Evolutionary conservation across 1,140 invertebrate species (phyloP).

Genomic region (Brachionus angularis): DNA sequence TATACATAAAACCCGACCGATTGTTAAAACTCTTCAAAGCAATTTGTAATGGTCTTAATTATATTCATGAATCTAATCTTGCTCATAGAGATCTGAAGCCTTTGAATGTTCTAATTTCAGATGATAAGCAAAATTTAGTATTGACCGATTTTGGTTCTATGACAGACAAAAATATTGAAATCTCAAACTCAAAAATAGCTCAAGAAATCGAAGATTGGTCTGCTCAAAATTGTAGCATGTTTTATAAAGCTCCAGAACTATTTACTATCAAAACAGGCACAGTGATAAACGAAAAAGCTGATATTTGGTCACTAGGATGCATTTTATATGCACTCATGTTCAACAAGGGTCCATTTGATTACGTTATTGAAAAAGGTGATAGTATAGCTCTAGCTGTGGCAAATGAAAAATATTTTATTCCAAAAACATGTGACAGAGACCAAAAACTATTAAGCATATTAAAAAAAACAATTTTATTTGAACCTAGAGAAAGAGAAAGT

Average conservation of each 20-base stretch:
- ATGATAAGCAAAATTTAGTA: conserved; percentile 1
- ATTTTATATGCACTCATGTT: conserved; percentile 68
- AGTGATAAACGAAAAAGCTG: conserved; percentile 60
- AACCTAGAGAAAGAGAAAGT: background rate
- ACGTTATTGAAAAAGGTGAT: conserved; percentile 38
- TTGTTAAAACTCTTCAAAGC: conserved; percentile 1
- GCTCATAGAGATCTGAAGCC: conserved; percentile 39
- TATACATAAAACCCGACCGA: conserved; percentile 11
- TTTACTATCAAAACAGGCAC: background rate
- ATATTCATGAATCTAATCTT: conserved; percentile 20
- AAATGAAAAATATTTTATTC: conserved; percentile 21
- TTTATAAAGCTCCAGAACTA: conserved; percentile 27
- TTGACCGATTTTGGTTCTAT: conserved; percentile 40
- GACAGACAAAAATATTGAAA: background rate
- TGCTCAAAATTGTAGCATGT: conserved; percentile 40
- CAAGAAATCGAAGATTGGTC: conserved; percentile 40
- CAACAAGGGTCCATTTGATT: conserved; percentile 40
- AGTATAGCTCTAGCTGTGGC: conserved; percentile 31
- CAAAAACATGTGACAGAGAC: background rate
- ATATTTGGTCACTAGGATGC: conserved; percentile 76
- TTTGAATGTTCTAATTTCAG: conserved; percentile 16
- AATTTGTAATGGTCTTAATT: conserved; percentile 3
- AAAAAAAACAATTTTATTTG: conserved; percentile 6
- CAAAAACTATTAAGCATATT: background rate
- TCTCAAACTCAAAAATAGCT: background rate